Percentiles rank a stretch among this genome's conserved stretches.
phyloP scores from a whole-genome alignment of 2,113 vertebrate genomes.

The Glaucomys volans region DNA sequence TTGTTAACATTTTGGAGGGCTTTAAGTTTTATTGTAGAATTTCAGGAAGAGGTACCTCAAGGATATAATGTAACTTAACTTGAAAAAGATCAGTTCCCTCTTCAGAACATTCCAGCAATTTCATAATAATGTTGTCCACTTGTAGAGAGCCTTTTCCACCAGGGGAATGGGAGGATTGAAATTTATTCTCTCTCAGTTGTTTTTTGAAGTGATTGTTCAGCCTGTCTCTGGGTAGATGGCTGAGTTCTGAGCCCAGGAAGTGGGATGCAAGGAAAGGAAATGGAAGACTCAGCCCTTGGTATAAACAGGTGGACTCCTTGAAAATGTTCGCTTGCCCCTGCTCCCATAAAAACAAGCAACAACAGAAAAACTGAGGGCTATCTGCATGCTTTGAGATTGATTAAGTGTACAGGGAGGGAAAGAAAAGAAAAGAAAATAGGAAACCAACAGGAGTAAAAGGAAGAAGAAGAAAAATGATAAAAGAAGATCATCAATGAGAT shows the following conservation, averaged over 20 bases:
- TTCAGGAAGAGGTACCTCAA: background rate
- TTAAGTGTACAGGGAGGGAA: background rate
- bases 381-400: background rate
- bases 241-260: background rate
- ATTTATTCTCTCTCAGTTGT: background rate
- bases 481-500: background rate
- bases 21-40: constrained; percentile 57
- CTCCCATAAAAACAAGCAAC: background rate
- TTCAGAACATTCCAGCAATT: constrained; percentile 1
- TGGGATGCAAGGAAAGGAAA: background rate
- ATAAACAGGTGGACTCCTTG: background rate
- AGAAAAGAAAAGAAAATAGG: background rate
- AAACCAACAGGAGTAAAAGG: background rate
- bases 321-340: background rate
- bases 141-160: background rate
- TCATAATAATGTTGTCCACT: background rate
- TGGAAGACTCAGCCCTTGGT: background rate
- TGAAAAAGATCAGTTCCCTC: constrained; percentile 51
- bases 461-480: background rate
- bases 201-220: background rate
- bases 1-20: constrained; percentile 57
- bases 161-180: background rate
- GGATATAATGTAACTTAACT: constrained; percentile 29
- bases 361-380: background rate
- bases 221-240: background rate